Conservation (phyloP, 2,797 vertebrate genomes). For the Florisuga fusca region DNA sequence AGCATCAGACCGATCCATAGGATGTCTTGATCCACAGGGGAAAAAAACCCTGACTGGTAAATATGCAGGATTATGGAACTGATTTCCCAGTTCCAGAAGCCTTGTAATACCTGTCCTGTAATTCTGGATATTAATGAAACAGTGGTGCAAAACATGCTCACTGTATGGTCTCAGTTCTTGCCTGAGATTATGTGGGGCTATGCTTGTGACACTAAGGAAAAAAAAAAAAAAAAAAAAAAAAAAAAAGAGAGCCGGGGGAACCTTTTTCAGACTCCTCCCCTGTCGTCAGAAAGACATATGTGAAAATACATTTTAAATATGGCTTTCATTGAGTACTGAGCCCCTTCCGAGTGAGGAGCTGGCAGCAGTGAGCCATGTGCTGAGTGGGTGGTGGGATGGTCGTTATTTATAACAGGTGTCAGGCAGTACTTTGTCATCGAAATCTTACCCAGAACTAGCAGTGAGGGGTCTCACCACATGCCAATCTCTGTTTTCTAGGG, state of each 20-base stretch:
- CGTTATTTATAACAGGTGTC: conserved; percentile 65
- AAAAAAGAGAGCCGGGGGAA: background rate
- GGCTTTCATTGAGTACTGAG: conserved; percentile 13
- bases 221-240: no score
- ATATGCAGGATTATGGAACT: background rate
- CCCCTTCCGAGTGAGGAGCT: conserved; percentile 5
- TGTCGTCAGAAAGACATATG: background rate
- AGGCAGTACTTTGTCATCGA: conserved; percentile 44
- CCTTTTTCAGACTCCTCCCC: conserved; percentile 7
- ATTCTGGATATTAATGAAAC: background rate
- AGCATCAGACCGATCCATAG: background rate
- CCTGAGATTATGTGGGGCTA: background rate
- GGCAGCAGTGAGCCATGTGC: conserved; percentile 49
- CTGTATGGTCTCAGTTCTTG: background rate
- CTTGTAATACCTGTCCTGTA: background rate
- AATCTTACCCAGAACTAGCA: conserved; percentile 2
- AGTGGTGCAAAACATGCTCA: background rate
- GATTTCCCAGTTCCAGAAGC: background rate
- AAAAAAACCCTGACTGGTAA: background rate
- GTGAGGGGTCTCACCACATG: background rate
- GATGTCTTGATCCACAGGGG: background rate
- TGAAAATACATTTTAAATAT: conserved; percentile 38
- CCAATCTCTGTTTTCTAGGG: background rate
- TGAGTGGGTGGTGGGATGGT: conserved; percentile 36
- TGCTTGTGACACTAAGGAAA: background rate